Conservation (phyloP, 2,797 vertebrate species). For the Ibycter americanus region DNA sequence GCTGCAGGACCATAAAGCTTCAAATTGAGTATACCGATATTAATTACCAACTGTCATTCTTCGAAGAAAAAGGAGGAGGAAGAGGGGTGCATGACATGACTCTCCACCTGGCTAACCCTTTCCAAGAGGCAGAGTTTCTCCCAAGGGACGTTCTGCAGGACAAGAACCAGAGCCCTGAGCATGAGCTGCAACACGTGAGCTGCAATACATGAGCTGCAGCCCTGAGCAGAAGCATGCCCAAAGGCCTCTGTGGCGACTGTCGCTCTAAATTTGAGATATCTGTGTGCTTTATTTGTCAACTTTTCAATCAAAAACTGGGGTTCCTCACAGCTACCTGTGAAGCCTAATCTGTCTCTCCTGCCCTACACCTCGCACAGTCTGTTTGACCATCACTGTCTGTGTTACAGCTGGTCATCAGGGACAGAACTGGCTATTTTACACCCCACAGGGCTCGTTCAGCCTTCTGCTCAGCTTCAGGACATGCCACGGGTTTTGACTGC, state of each 20-base stretch:
- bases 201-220: too few species aligned
- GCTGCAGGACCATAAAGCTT: neutral
- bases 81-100: fast-evolving
- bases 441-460: neutral
- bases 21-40: neutral
- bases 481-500: fast-evolving
- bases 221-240: neutral
- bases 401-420: neutral
- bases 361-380: neutral
- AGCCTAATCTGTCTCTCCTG: neutral
- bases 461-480: neutral
- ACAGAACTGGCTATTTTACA: neutral
- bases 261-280: neutral
- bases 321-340: neutral
- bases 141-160: neutral
- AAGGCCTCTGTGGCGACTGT: neutral
- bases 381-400: neutral
- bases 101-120: neutral
- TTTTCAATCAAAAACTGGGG: neutral
- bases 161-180: fast-evolving
- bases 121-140: neutral
- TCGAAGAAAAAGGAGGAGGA: neutral
- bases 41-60: neutral
- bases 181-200: fast-evolving
- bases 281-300: neutral